These are phyloP conservation scores for Apis florea DNA, from an alignment of 1,140 invertebrate species.

Conservation along the genomic window DNA sequence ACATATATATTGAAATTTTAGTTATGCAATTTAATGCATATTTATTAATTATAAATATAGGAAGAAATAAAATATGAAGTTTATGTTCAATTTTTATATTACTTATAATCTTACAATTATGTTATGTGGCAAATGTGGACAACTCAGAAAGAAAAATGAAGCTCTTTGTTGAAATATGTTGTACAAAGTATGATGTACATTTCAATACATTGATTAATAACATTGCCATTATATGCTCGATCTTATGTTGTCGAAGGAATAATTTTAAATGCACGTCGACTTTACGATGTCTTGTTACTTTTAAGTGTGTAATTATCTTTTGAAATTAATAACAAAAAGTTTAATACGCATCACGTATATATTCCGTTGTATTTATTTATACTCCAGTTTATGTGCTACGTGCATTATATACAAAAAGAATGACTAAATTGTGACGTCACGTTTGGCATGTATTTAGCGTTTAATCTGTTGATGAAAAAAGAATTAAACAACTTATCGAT, in stretches of 20 bases:
- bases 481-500: slow-evolving; percentile 21
- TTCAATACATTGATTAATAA: slow-evolving; percentile 23
- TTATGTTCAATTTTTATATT: slow-evolving; percentile 31
- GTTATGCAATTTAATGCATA: not conserved
- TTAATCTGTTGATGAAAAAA: slow-evolving; percentile 6
- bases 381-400: slow-evolving; percentile 20
- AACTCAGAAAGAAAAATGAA: slow-evolving; percentile 20
- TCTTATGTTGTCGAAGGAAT: slow-evolving; percentile 13
- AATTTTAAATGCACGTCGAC: slow-evolving; percentile 29
- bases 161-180: slow-evolving; percentile 23
- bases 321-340: slow-evolving; percentile 33
- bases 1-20: not conserved
- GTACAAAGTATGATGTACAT: slow-evolving; percentile 36
- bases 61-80: slow-evolving; percentile 18
- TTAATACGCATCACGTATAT: slow-evolving; percentile 9
- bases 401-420: slow-evolving; percentile 44
- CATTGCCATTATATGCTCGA: slow-evolving; percentile 18
- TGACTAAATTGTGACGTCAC: slow-evolving; percentile 27
- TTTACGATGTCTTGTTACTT: slow-evolving; percentile 26
- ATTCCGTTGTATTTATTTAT: slow-evolving; percentile 37
- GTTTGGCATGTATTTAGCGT: slow-evolving; percentile 28
- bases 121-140: slow-evolving; percentile 25
- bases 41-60: not conserved
- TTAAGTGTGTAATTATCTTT: not conserved
- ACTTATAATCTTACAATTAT: slow-evolving; percentile 31